Evolutionary conservation across 2,113 vertebrate species (phyloP).

Genomic region (Corydoras maculifer): DNA sequence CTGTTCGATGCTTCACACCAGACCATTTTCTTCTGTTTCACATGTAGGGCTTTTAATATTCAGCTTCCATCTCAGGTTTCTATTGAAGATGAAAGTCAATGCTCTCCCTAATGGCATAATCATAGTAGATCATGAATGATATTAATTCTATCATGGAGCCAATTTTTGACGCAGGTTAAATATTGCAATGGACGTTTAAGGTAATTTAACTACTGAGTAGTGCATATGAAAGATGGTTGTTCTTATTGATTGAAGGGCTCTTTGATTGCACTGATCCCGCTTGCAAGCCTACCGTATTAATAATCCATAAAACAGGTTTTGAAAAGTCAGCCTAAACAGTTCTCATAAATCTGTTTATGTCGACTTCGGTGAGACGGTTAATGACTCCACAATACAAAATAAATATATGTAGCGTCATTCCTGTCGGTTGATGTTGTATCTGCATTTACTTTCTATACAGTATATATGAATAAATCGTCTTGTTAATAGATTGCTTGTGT

Average conservation of each 20-base stretch:
- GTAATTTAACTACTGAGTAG: constrained; percentile 5
- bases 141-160: not conserved
- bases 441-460: not conserved
- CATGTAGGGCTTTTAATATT: not conserved
- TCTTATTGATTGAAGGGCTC: constrained; percentile 1
- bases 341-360: constrained; percentile 9
- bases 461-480: not conserved
- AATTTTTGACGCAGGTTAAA: not conserved
- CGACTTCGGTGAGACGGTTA: constrained; percentile 1
- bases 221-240: not conserved
- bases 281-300: not conserved
- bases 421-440: not conserved
- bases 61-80: not conserved
- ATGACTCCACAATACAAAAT: not conserved
- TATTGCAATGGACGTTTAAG: not conserved
- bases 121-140: constrained; percentile 6
- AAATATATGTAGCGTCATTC: constrained; percentile 17
- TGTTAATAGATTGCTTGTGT: constrained; percentile 1
- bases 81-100: constrained; percentile 6
- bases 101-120: not conserved
- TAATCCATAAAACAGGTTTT: constrained; percentile 3
- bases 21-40: not conserved
- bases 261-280: not conserved
- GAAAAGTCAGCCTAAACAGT: not conserved
- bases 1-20: not conserved